Percentiles rank a stretch among this genome's conserved stretches.
Evolutionary conservation across 1,140 invertebrate genomes (phyloP).

Genomic region (Drosophila novamexicana): DNA sequence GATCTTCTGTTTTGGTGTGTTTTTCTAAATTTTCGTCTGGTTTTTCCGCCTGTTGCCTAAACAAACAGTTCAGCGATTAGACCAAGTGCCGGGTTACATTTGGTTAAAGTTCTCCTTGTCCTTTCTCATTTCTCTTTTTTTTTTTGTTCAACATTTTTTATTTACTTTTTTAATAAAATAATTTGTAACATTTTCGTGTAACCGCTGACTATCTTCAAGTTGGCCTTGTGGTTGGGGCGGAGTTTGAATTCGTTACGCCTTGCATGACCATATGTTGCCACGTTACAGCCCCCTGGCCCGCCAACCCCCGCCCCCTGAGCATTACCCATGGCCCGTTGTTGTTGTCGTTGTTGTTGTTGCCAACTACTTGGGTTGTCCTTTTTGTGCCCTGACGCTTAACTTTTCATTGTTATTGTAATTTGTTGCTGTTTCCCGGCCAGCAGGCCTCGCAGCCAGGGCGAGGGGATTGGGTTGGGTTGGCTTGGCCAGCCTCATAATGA

Average conservation of each 20-base stretch:
- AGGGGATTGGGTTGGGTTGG: slow-evolving; percentile 1
- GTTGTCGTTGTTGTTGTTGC: slow-evolving; percentile 36
- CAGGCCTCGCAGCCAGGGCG: slow-evolving; percentile 15
- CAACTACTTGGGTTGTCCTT: slow-evolving; percentile 69
- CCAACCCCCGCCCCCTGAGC: neutral
- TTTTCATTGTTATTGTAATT: slow-evolving; percentile 83
- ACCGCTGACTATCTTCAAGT: slow-evolving; percentile 70
- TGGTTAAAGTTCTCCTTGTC: slow-evolving; percentile 25
- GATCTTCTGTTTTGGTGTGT: slow-evolving; percentile 56
- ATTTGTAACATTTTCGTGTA: slow-evolving; percentile 51
- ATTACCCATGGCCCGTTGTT: slow-evolving; percentile 1
- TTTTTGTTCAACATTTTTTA: neutral
- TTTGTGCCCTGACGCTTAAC: slow-evolving; percentile 75
- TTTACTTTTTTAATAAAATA: slow-evolving; percentile 30
- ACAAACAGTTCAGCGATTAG: slow-evolving; percentile 71
- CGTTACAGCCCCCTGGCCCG: slow-evolving; percentile 1
- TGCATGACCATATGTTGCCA: slow-evolving; percentile 69
- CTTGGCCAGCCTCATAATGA: slow-evolving; percentile 61
- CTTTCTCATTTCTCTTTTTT: neutral
- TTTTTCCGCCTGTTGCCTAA: slow-evolving; percentile 48
- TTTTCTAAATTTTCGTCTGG: slow-evolving; percentile 17
- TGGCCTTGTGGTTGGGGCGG: slow-evolving; percentile 14
- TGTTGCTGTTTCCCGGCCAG: slow-evolving; percentile 50
- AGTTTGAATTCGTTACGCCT: slow-evolving; percentile 39
- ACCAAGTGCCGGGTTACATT: slow-evolving; percentile 61